A percentile compares a stretch with the other conserved stretches of the same genome.
These are phyloP conservation scores for Macrobrachium nipponense DNA, from an alignment of 1,140 invertebrate genomes.

Conservation along the genomic window DNA sequence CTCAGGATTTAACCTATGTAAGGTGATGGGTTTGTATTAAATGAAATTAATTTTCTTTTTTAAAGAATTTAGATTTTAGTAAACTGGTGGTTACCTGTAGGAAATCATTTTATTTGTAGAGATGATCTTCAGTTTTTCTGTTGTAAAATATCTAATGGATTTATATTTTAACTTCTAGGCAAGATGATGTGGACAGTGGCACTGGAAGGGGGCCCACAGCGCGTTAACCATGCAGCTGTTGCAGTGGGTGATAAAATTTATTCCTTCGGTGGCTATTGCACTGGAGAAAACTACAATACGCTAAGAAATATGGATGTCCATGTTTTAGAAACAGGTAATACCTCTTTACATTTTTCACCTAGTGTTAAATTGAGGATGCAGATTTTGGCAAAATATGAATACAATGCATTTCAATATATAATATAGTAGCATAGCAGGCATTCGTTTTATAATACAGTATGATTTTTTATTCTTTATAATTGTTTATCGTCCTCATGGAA, in stretches of 20 bases:
- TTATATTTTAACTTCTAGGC: constrained; percentile 11
- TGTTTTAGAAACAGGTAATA: constrained; percentile 81
- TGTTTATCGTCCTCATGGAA: too few species aligned
- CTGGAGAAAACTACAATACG: constrained; percentile 79
- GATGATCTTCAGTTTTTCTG: too few species aligned
- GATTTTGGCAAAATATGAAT: not conserved
- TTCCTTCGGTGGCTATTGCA: constrained; percentile 92
- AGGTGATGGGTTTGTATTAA: too few species aligned
- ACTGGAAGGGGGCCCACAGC: constrained; percentile 82
- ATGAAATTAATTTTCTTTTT: too few species aligned
- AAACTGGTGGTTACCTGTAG: too few species aligned
- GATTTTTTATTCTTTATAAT: too few species aligned
- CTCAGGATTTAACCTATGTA: too few species aligned
- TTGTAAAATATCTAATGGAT: too few species aligned
- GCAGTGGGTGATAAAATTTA: constrained; percentile 83
- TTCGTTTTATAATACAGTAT: not conserved
- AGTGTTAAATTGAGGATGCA: too few species aligned
- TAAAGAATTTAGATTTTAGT: too few species aligned
- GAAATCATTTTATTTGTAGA: too few species aligned
- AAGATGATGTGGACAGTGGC: constrained; percentile 82
- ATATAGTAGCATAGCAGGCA: not conserved
- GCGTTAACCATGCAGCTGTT: constrained; percentile 92
- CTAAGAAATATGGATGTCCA: constrained; percentile 86
- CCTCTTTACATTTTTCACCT: too few species aligned
- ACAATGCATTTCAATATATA: not conserved